phyloP scores from a whole-genome alignment of 2,888 invertebrate species.

The Caenorhabditis japonica region DNA sequence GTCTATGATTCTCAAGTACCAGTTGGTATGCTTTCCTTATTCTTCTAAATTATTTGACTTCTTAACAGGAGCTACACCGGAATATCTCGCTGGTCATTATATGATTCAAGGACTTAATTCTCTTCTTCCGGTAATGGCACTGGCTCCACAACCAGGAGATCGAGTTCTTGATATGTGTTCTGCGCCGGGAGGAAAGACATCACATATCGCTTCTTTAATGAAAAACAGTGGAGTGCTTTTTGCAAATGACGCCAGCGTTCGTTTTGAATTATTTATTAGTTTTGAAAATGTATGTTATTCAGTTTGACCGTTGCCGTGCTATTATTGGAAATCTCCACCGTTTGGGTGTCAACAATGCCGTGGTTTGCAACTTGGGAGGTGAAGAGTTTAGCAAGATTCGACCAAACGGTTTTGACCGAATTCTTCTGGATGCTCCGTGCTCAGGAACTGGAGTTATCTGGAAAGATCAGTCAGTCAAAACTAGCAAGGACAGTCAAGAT shows the following conservation, averaged over 20 bases:
- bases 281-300: slow-evolving; percentile 17
- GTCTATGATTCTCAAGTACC: slow-evolving; percentile 96
- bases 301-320: slow-evolving; percentile 72
- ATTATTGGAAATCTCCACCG: slow-evolving; percentile 95
- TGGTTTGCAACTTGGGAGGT: slow-evolving; percentile 91
- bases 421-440: slow-evolving; percentile 96
- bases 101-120: slow-evolving; percentile 88
- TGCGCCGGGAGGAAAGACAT: slow-evolving; percentile 98
- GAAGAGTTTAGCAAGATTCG: slow-evolving; percentile 83
- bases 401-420: slow-evolving; percentile 87
- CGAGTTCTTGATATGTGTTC: slow-evolving; percentile 93
- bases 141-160: slow-evolving; percentile 88
- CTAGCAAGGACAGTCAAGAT: slow-evolving; percentile 82
- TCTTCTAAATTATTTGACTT: background rate
- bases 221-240: slow-evolving; percentile 91
- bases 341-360: slow-evolving; percentile 92
- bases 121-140: slow-evolving; percentile 95
- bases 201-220: slow-evolving; percentile 96
- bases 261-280: slow-evolving; percentile 72
- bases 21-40: slow-evolving; percentile 82
- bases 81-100: slow-evolving; percentile 98
- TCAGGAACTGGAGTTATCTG: slow-evolving; percentile 97
- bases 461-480: slow-evolving; percentile 96
- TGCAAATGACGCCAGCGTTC: slow-evolving; percentile 91
- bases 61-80: slow-evolving; percentile 91